Conservation (phyloP, 2,888 invertebrate species). For the Baronia brevicornis region DNA sequence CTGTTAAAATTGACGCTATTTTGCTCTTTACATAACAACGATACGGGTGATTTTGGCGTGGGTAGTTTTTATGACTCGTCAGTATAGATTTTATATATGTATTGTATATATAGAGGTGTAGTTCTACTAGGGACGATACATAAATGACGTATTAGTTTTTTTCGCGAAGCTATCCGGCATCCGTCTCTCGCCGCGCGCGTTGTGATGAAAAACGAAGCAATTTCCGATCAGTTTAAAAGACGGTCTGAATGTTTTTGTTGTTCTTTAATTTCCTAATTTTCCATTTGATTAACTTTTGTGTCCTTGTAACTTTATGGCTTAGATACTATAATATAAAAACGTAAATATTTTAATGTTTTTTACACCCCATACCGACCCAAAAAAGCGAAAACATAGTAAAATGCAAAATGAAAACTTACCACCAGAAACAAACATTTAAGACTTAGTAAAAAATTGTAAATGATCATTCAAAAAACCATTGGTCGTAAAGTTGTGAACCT, state of each 20-base stretch:
- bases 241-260: slow-evolving; percentile 33
- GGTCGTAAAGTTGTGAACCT: too few species aligned
- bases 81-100: slow-evolving; percentile 15
- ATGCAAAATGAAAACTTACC: too few species aligned
- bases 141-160: slow-evolving; percentile 67
- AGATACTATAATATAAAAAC: too few species aligned
- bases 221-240: slow-evolving; percentile 48
- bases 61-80: too few species aligned
- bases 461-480: too few species aligned
- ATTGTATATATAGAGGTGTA: slow-evolving; percentile 23
- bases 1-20: slow-evolving; percentile 27
- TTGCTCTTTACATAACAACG: slow-evolving; percentile 14
- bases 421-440: too few species aligned
- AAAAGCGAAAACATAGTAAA: too few species aligned
- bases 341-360: too few species aligned
- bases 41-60: slow-evolving; percentile 19
- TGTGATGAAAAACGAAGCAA: slow-evolving; percentile 63
- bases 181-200: slow-evolving; percentile 48
- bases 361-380: too few species aligned
- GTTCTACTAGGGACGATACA: slow-evolving; percentile 48
- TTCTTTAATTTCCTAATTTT: slow-evolving; percentile 1
- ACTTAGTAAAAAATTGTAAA: too few species aligned
- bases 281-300: too few species aligned
- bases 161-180: slow-evolving; percentile 51
- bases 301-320: too few species aligned